A percentile compares a stretch with the other conserved stretches of the same genome.
Evolutionary conservation across 1,140 invertebrate genomes (phyloP).

Genomic region (Cylas formicarius): DNA sequence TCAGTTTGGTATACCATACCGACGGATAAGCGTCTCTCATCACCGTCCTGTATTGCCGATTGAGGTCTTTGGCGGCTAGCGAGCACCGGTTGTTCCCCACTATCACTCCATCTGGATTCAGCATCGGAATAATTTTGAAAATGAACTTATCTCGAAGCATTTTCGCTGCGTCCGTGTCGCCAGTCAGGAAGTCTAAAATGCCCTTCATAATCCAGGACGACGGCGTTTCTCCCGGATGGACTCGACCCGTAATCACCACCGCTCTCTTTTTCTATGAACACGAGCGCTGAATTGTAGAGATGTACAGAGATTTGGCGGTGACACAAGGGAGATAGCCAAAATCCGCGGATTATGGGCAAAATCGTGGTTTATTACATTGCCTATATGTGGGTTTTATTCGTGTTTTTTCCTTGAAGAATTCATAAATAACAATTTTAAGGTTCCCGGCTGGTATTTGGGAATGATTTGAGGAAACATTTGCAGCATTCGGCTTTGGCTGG

Average conservation of each 20-base stretch:
- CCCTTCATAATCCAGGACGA: slow-evolving; percentile 97
- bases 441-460: too few species aligned
- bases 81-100: slow-evolving; percentile 90
- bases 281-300: too few species aligned
- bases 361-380: too few species aligned
- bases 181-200: slow-evolving; percentile 82
- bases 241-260: slow-evolving; percentile 80
- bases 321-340: too few species aligned
- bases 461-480: too few species aligned
- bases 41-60: slow-evolving; percentile 82
- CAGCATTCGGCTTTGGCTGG: too few species aligned
- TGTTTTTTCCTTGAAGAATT: too few species aligned
- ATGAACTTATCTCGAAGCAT: slow-evolving; percentile 88
- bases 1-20: slow-evolving; percentile 88
- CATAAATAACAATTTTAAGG: too few species aligned
- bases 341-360: too few species aligned
- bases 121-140: slow-evolving; percentile 92
- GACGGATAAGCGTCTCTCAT: slow-evolving; percentile 85
- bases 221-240: slow-evolving; percentile 94
- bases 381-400: too few species aligned
- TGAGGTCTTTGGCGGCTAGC: slow-evolving; percentile 78
- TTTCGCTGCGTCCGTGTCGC: slow-evolving; percentile 66
- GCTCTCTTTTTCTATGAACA: slow-evolving; percentile 72
- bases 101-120: slow-evolving; percentile 94
- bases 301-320: too few species aligned